Evolutionary conservation across 2,113 vertebrate species (phyloP).

Genomic region (Phaetusa simplex): DNA sequence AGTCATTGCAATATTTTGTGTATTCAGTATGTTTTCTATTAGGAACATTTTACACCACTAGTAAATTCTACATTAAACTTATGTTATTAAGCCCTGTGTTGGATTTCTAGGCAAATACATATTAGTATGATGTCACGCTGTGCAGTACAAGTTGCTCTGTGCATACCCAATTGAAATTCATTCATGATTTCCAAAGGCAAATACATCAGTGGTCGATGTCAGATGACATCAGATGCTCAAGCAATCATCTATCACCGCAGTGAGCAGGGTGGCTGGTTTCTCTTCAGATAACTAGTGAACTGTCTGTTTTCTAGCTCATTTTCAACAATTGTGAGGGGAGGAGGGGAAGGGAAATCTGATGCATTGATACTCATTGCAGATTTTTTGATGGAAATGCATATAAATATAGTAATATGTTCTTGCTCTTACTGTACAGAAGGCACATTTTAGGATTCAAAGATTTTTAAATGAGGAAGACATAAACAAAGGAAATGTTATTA

Average conservation of each 20-base stretch:
- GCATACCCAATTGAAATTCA: neutral
- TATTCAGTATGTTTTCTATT: neutral
- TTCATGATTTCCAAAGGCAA: neutral
- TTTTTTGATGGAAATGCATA: neutral
- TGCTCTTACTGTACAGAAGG: neutral
- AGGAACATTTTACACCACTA: neutral
- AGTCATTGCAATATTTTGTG: neutral
- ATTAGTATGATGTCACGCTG: neutral
- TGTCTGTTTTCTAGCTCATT: neutral
- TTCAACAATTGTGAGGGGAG: neutral
- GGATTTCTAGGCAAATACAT: neutral
- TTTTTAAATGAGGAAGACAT: neutral
- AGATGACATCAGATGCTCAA: neutral
- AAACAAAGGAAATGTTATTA: neutral
- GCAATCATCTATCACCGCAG: neutral
- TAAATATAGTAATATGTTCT: neutral
- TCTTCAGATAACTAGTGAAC: neutral
- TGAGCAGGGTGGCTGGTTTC: neutral
- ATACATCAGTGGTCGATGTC: neutral
- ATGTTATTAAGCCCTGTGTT: neutral
- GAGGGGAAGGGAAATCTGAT: neutral
- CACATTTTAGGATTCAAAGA: neutral
- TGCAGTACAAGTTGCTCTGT: neutral
- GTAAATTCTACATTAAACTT: neutral
- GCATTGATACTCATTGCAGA: neutral